Evolutionary conservation across 1,140 invertebrate species (phyloP), one percentile per base, ranked within the genome.

Genomic region (Pogonognathellus flavescens): DNA sequence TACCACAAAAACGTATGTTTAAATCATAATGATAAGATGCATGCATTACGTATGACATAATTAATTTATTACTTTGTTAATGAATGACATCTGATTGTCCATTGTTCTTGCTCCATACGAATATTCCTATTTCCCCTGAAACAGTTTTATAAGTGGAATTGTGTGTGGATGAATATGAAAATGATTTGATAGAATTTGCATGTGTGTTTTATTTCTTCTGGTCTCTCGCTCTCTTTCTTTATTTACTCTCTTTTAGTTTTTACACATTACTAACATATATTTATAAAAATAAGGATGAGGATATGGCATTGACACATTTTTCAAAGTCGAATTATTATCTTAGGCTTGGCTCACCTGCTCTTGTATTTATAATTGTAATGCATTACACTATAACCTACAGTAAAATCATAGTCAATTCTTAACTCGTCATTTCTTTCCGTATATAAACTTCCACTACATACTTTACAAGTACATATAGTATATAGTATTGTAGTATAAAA

Each of bases 221-320:
- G 31, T 31, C n/a, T 76, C 16, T 76, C 25, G 41, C 31, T 72
- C 31, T 10, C 7, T 41, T 7, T 41, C 25, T 49, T 7, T 18
- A 49, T 57, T 57, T 49, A 76, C 70, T 66, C 22, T 31, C 22
- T 5, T 25, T 18, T 76, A n/a, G n/a, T 49, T 31, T 49, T 31
- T 76, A 76, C 70, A 76, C 31, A 50, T 31, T 66, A 25, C 62
- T 66, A 25, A 31, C 62, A 25, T 66, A 66, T 41, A 41, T 41
- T 41, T 57, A 57, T 76, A 76, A 76, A 76, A 76, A 76, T 76
- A 76, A 76, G 70, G 70, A 76, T 76, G 70, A 76, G 70, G 70
- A 76, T 76, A 76, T 76, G 70, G 70, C 70, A 76, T 76, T 76
- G 70, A 76, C 70, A 76, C 70, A 76, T 76, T 76, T 76, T 70